phyloP scores from a whole-genome alignment of 2,113 vertebrate species.

The Callocephalon fimbriatum region DNA sequence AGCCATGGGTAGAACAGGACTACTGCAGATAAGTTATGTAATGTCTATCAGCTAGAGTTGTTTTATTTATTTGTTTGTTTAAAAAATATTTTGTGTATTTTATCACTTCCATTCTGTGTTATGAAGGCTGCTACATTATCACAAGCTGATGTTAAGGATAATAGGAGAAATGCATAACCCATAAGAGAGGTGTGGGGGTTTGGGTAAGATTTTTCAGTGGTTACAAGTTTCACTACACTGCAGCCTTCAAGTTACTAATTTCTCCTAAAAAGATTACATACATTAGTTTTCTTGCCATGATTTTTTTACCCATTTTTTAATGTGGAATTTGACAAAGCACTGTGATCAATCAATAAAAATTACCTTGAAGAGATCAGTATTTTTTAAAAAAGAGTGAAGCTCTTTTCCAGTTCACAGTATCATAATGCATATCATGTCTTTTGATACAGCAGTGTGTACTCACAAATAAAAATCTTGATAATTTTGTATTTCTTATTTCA shows the following conservation, averaged over 20 bases:
- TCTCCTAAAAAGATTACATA: not conserved
- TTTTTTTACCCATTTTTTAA: not conserved
- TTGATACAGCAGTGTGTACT: not conserved
- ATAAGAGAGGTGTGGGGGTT: rapidly evolving
- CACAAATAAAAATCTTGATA: not conserved
- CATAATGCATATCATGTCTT: not conserved
- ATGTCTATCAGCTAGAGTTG: not conserved
- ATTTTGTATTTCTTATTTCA: constrained; percentile 1
- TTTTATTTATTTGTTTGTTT: not conserved
- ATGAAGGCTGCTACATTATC: not conserved
- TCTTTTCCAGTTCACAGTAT: not conserved
- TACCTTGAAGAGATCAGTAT: not conserved
- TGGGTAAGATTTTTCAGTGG: not conserved
- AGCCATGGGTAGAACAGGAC: not conserved
- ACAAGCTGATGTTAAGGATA: not conserved
- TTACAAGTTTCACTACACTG: not conserved
- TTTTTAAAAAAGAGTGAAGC: not conserved
- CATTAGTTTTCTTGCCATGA: not conserved
- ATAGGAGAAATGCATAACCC: not conserved
- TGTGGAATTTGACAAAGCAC: not conserved
- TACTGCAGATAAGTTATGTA: not conserved
- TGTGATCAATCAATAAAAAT: not conserved
- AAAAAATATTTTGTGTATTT: not conserved
- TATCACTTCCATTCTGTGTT: not conserved
- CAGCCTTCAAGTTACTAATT: not conserved